Evolutionary conservation across 2,797 vertebrate genomes (phyloP), one percentile per base, ranked within the genome.

Genomic region (Enteromius anoplus): DNA sequence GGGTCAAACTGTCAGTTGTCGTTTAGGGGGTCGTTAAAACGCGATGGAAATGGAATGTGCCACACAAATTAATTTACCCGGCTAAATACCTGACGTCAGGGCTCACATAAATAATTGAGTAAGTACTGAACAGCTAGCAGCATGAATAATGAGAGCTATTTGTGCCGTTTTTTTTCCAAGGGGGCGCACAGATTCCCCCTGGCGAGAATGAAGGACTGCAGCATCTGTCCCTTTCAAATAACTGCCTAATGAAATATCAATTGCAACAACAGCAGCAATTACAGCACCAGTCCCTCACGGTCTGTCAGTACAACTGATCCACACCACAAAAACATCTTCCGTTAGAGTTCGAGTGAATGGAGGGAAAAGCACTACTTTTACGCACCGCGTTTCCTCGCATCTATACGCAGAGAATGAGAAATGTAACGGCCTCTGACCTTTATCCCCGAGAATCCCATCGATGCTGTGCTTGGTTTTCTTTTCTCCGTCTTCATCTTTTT

Each of bases 391-490:
- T 71, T 45, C 26, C 37, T 23, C 34, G 78, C 79, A 34, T 71
- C 12, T 17, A 21, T 49, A 51, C n/a, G 32, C 47, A 53, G 29
- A 40, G 12, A 68, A 19, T 76, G 72, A 77, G 7, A 58, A 83
- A 69, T 68, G 1, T 17, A 69, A 68, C 68, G 64, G 47, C 72
- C 34, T 65, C 73, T 84, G 96, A 99, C 98, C 98, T 98, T 98
- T 99, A 95, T 99, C 97, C 87, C 97, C 97, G 91, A 99, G 93
- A 92, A 99, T 99, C 90, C 98, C 97, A 34, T 99, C 98, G 88
- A 99, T 99, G 94, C 97, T 99, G 93, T 99, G 98, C 89, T 99
- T 99, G 91, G 98, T 96, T 91, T 98, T 99, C 93, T 98, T 99
- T 91, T 98, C 98, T 40, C 96, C 95, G 15, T 99, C 98, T 79